Evolutionary conservation across 1,140 invertebrate genomes (phyloP).

Genomic region (Drosophila nigromelanica): DNA sequence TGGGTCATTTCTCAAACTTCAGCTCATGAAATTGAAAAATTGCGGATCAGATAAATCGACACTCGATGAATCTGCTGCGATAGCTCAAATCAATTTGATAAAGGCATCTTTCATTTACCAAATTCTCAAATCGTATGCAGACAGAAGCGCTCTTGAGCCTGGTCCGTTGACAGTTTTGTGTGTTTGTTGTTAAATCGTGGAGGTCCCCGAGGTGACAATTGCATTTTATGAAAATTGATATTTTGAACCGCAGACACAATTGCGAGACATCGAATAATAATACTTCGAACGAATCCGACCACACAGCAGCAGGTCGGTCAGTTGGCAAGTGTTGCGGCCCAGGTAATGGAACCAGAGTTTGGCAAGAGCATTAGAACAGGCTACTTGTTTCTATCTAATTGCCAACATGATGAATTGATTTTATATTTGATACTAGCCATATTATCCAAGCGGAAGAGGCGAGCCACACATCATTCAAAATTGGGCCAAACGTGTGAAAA

Average conservation of each 20-base stretch:
- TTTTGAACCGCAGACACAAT: slow-evolving; percentile 53
- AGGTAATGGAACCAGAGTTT: slow-evolving; percentile 50
- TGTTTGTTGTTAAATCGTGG: slow-evolving; percentile 36
- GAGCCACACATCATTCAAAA: slow-evolving; percentile 57
- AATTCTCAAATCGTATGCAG: slow-evolving; percentile 39
- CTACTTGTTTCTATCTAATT: slow-evolving; percentile 48
- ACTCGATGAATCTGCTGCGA: neutral
- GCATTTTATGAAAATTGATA: slow-evolving; percentile 72
- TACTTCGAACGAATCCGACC: slow-evolving; percentile 47
- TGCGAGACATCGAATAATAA: slow-evolving; percentile 3
- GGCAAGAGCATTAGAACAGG: neutral
- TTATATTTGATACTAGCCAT: slow-evolving; percentile 22
- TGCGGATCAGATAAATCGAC: slow-evolving; percentile 65
- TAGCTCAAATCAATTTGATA: slow-evolving; percentile 15
- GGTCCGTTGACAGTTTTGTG: slow-evolving; percentile 57
- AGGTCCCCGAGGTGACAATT: slow-evolving; percentile 71
- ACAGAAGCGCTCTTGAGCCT: neutral
- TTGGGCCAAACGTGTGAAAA: slow-evolving; percentile 75
- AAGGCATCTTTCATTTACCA: slow-evolving; percentile 8
- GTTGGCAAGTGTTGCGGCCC: neutral
- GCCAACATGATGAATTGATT: slow-evolving; percentile 60
- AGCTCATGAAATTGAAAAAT: slow-evolving; percentile 75
- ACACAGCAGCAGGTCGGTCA: slow-evolving; percentile 48
- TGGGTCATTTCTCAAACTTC: slow-evolving; percentile 73
- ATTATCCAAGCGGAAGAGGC: slow-evolving; percentile 64